Base-by-base conservation (phyloP, 2,113 vertebrate species). In the Prochilodus magdalenae region DNA sequence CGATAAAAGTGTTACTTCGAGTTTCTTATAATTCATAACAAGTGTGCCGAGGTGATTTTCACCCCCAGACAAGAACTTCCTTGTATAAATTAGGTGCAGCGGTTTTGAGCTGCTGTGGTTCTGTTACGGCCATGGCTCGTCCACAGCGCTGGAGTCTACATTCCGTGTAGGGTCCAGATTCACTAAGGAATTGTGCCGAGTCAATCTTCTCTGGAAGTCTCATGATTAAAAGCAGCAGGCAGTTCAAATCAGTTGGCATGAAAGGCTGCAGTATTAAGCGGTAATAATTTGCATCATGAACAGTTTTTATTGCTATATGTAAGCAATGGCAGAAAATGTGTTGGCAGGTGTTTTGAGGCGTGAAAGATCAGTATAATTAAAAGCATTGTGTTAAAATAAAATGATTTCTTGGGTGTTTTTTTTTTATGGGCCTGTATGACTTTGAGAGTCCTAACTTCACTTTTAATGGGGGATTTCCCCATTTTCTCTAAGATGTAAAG, bases 21-120 rank as follows among this genome's bases (percentile, higher is more conserved):
- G 22, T 69, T 55, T 36, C 11, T 20, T n/a, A 22, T 36, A 67
- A 36, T 67, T 20, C 26, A 40, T 22, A 36, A 20, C 14, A 78
- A 55, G 22, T 55, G 29, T 55, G 47, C 44, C 47, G 3, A 67
- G 44, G 47, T 57, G 49, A 36, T 67, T 36, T 5, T 77, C n/a
- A 14, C 44, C 36, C 30, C 36, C 26, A 67, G 65, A 67, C 30
- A 30, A 67, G 29, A 33, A 78, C 75, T 51, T 47, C 20, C 73
- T 49, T 76, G 60, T 66, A 20, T 33, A 26, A 66, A 33, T 22
- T 53, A 66, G 62, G 44, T 33, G 75, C 60, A 77, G 47, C 51
- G 44, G 18, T 14, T 29, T 29, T 53, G 18, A 77, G 44, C 29
- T 29, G 24, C 49, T 66, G 36, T 76, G 60, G 10, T 20, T 49